Base-by-base conservation (phyloP, 92 coral and sea anemone species). In the Zoanthus sociatus region DNA sequence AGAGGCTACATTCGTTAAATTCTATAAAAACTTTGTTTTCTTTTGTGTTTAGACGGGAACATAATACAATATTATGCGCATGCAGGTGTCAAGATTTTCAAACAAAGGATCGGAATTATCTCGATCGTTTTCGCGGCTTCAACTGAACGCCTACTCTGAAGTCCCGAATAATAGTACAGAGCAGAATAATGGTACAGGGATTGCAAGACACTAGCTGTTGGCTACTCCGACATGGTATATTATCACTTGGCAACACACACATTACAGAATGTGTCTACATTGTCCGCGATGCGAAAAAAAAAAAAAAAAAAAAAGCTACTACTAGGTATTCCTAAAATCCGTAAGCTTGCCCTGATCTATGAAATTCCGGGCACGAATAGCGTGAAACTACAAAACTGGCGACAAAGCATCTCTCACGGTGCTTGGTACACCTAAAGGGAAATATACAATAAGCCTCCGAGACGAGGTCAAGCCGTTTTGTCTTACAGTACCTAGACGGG, bases 311-410 rank as follows among this genome's bases (percentile, higher is more conserved):
- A 26, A 26, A 26, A 26, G 26, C 26, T 26, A 26, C 89, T 72
- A 31, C 85, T 92, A 14, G 91, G 87, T 14, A 81, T 90, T 31
- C 94, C 88, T 18, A 90, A 90, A 37, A 84, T 88, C 56, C 82
- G 82, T 7, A 31, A 78, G 44, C 67, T 89, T 21, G 86, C 76
- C 16, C 54, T 81, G 86, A 61, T 81, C 70, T 53, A 81, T 83
- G 76, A 71, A 71, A 71, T 71, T n/a, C 76, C 76, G 51, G 90
- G 90, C 20, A 87, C 85, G 4, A 77, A 66, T 84, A 89, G 86
- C 60, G 68, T 89, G 70, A 89, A 75, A 76, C 2, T 73, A 47
- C 53, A 26, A 61, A 4, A 55, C 3, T 55, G 71, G 72, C 7
- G 76, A 71, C 76, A 71, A 71, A 71, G 76, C 55, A 66, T 84